Conservation (phyloP, 2,888 invertebrate species). For the Meiosimyza decipiens region DNA sequence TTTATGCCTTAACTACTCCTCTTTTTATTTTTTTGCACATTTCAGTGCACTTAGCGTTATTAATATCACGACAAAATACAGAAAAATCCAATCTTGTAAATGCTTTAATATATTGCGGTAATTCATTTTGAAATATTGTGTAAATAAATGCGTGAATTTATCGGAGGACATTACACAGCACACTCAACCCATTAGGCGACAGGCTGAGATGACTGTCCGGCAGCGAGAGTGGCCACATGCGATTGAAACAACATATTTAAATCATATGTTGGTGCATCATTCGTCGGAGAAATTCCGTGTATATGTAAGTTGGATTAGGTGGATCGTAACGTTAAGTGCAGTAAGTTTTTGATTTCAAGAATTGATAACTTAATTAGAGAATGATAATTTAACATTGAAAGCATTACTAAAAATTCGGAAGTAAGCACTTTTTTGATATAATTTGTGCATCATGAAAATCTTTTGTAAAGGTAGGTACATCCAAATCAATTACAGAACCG, state of each 20-base stretch:
- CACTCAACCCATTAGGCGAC: constrained; percentile 26
- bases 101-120: constrained; percentile 27
- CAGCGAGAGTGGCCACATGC: too few relatives aligned
- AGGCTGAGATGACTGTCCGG: not conserved
- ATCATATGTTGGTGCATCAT: too few relatives aligned
- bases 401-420: too few relatives aligned
- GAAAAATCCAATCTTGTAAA: constrained; percentile 34
- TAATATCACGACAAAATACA: constrained; percentile 27
- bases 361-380: constrained; percentile 32
- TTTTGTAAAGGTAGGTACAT: too few relatives aligned
- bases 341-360: too few relatives aligned
- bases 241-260: constrained; percentile 19
- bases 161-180: constrained; percentile 36
- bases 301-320: too few relatives aligned
- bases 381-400: constrained; percentile 15
- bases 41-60: constrained; percentile 10
- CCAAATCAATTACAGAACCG: too few relatives aligned
- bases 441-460: too few relatives aligned
- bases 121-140: constrained; percentile 34
- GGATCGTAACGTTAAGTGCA: too few relatives aligned
- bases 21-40: not conserved
- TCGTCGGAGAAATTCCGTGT: too few relatives aligned
- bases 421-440: too few relatives aligned
- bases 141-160: constrained; percentile 38
- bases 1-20: not conserved